Evolutionary conservation across 2,113 vertebrate species (phyloP).

Genomic region (Raja brachyura): DNA sequence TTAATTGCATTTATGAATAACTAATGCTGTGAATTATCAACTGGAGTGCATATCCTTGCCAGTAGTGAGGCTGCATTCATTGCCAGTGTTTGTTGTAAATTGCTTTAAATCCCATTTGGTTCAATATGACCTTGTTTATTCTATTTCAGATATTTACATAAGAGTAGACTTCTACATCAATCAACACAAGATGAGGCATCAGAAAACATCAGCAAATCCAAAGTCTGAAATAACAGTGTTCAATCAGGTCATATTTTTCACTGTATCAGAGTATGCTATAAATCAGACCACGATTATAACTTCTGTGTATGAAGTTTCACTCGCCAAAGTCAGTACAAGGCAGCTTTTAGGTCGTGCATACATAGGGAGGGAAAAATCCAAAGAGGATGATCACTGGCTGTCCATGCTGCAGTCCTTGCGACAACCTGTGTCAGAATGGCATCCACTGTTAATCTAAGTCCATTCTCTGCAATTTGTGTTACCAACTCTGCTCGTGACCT

Average conservation of each 20-base stretch:
- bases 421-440: slow-evolving; percentile 65
- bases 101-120: neutral
- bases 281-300: slow-evolving; percentile 54
- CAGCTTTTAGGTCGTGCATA: slow-evolving; percentile 55
- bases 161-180: slow-evolving; percentile 60
- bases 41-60: neutral
- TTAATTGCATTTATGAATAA: neutral
- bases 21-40: neutral
- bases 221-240: slow-evolving; percentile 53
- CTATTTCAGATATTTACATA: slow-evolving; percentile 51
- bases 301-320: slow-evolving; percentile 53
- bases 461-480: slow-evolving; percentile 14
- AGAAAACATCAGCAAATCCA: slow-evolving; percentile 53
- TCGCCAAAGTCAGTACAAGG: slow-evolving; percentile 46
- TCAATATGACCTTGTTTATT: slow-evolving; percentile 26
- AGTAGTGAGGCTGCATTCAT: neutral
- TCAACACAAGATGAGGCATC: slow-evolving; percentile 55
- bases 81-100: neutral
- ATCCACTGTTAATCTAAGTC: slow-evolving; percentile 52
- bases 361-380: slow-evolving; percentile 50
- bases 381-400: slow-evolving; percentile 57
- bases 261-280: slow-evolving; percentile 51
- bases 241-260: slow-evolving; percentile 63
- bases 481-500: neutral
- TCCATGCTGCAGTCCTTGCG: slow-evolving; percentile 59